A percentile compares a stretch with the other conserved stretches of the same genome.
These are phyloP conservation scores for Ornithorhynchus anatinus DNA, from an alignment of 2,113 vertebrate genomes.

Conservation along the genomic window DNA sequence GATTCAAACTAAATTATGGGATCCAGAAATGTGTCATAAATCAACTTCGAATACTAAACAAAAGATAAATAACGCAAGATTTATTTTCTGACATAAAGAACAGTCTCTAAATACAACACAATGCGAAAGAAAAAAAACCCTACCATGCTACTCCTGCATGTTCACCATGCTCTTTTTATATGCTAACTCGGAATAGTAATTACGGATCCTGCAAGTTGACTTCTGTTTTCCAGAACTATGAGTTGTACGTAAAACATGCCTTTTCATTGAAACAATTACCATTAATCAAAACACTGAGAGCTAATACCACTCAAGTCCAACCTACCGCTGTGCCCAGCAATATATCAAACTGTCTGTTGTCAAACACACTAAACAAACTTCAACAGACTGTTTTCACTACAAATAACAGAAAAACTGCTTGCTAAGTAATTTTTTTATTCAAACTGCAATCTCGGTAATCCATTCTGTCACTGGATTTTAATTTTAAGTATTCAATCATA, in stretches of 20 bases:
- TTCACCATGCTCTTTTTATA: constrained; percentile 70
- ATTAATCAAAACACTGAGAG: constrained; percentile 86
- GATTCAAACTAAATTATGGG: constrained; percentile 56
- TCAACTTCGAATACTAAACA: constrained; percentile 58
- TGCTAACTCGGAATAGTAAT: constrained; percentile 78
- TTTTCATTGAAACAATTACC: constrained; percentile 86
- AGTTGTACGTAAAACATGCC: constrained; percentile 78
- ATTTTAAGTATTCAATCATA: constrained; percentile 72
- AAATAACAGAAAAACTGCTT: constrained; percentile 77
- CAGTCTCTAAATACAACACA: constrained; percentile 60
- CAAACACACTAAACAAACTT: constrained; percentile 82
- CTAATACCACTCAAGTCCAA: constrained; percentile 84
- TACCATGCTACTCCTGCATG: constrained; percentile 63
- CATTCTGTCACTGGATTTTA: constrained; percentile 72
- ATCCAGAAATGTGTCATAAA: constrained; percentile 65
- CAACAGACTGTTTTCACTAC: constrained; percentile 74
- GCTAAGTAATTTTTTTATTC: constrained; percentile 76
- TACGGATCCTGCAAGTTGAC: constrained; percentile 79
- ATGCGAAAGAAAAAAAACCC: constrained; percentile 53
- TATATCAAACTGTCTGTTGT: constrained; percentile 87
- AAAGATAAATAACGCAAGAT: constrained; percentile 70
- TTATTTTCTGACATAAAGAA: constrained; percentile 70
- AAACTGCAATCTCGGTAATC: constrained; percentile 74
- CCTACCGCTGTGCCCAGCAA: constrained; percentile 84
- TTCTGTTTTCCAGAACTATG: constrained; percentile 80